phyloP scores from a whole-genome alignment of 2,888 invertebrate species.

The Dynastes tityus region DNA sequence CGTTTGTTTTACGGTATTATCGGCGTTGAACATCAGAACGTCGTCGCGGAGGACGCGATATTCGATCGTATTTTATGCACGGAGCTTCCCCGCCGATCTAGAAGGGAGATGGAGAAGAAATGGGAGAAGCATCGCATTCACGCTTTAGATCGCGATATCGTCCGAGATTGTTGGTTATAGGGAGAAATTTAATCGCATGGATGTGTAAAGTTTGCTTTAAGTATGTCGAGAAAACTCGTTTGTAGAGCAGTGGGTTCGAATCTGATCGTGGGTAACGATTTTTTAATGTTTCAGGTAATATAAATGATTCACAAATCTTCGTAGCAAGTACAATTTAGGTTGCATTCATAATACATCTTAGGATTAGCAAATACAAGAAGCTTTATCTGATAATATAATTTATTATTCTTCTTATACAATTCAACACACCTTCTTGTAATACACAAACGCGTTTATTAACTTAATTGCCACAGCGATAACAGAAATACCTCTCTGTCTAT shows the following conservation, averaged over 20 bases:
- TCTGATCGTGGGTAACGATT: background rate
- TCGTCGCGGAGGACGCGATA: slow-evolving; percentile 13
- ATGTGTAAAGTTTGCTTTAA: slow-evolving; percentile 16
- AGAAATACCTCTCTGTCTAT: slow-evolving; percentile 2
- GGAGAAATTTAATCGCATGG: background rate
- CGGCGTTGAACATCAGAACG: slow-evolving; percentile 26
- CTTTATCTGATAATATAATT: background rate
- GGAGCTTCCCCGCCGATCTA: slow-evolving; percentile 15
- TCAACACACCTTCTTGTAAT: slow-evolving; percentile 6
- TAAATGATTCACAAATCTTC: no score
- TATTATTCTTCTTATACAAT: slow-evolving; percentile 5
- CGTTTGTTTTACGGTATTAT: slow-evolving; percentile 4
- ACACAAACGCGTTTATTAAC: slow-evolving; percentile 18
- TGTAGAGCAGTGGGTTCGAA: no score
- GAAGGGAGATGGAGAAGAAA: background rate
- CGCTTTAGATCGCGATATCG: slow-evolving; percentile 57
- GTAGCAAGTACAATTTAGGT: no score
- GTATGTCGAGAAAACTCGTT: background rate
- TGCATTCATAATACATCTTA: no score
- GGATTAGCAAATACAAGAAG: no score
- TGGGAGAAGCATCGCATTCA: slow-evolving; percentile 54
- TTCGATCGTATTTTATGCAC: slow-evolving; percentile 36
- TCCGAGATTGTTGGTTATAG: slow-evolving; percentile 21
- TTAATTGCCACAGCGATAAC: slow-evolving; percentile 16
- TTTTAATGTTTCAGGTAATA: background rate